phyloP scores from a whole-genome alignment of 2,113 vertebrate genomes.

The Labrus mixtus region DNA sequence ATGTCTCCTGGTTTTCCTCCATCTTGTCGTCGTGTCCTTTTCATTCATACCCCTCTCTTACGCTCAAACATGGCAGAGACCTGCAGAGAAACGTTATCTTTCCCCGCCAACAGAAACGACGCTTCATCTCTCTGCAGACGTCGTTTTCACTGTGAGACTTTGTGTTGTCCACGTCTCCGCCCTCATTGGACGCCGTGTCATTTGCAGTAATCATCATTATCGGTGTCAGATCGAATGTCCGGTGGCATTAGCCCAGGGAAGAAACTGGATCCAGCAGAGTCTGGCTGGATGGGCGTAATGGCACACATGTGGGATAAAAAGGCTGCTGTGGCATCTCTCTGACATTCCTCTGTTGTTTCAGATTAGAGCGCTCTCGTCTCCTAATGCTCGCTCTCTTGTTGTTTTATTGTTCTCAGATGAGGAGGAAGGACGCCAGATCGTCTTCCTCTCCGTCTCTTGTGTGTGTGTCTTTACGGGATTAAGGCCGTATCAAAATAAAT shows the following conservation, averaged over 20 bases:
- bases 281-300: slow-evolving; percentile 58
- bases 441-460: slow-evolving; percentile 15
- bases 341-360: slow-evolving; percentile 67
- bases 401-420: slow-evolving; percentile 76
- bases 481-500: slow-evolving; percentile 16
- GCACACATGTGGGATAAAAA: slow-evolving; percentile 75
- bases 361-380: slow-evolving; percentile 62
- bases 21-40: too few species aligned
- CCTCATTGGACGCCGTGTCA: slow-evolving; percentile 64
- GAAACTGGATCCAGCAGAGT: slow-evolving; percentile 56
- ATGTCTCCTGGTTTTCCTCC: too few species aligned
- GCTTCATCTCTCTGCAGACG: background rate
- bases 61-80: too few species aligned
- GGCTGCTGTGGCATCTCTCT: slow-evolving; percentile 53
- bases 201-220: slow-evolving; percentile 76
- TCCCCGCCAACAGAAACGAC: too few species aligned
- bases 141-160: background rate
- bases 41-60: too few species aligned
- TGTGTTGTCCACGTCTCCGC: slow-evolving; percentile 19
- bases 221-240: slow-evolving; percentile 70
- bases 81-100: too few species aligned
- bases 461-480: slow-evolving; percentile 4
- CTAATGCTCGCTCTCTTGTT: slow-evolving; percentile 52
- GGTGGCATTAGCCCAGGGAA: slow-evolving; percentile 60
- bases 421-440: slow-evolving; percentile 37